phyloP scores from a whole-genome alignment of 2,888 invertebrate species.

The Therioaphis trifolii region DNA sequence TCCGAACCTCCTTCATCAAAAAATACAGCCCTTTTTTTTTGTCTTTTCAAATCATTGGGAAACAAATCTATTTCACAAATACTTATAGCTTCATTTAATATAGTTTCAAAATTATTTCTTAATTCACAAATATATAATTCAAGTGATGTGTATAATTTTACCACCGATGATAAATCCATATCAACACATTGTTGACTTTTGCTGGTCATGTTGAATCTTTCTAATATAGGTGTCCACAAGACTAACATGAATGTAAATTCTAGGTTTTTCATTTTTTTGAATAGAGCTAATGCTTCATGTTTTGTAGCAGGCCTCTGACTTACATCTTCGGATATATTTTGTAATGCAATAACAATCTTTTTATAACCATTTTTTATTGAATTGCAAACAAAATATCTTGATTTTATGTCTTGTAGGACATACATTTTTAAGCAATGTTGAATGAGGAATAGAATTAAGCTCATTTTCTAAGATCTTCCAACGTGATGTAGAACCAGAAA shows the following conservation, averaged over 20 bases:
- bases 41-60: too few relatives aligned
- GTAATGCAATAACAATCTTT: neutral
- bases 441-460: slow-evolving; percentile 10
- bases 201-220: slow-evolving; percentile 11
- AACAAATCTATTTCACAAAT: slow-evolving; percentile 14
- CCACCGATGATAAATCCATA: slow-evolving; percentile 6
- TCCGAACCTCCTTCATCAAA: too few relatives aligned
- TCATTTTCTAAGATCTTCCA: slow-evolving; percentile 9
- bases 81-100: too few relatives aligned
- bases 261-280: slow-evolving; percentile 13
- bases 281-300: slow-evolving; percentile 15
- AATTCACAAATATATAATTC: slow-evolving; percentile 12
- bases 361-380: slow-evolving; percentile 32
- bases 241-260: slow-evolving; percentile 18
- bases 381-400: slow-evolving; percentile 20
- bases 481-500: slow-evolving; percentile 10
- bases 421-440: neutral
- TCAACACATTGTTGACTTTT: slow-evolving; percentile 1
- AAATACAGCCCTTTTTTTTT: too few relatives aligned
- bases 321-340: slow-evolving; percentile 21
- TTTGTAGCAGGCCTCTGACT: slow-evolving; percentile 13
- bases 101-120: slow-evolving; percentile 21
- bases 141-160: slow-evolving; percentile 19
- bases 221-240: slow-evolving; percentile 27
- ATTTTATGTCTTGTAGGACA: slow-evolving; percentile 14